Evolutionary conservation across 2,888 invertebrate genomes (phyloP).

Genomic region (Aphodius granarius): DNA sequence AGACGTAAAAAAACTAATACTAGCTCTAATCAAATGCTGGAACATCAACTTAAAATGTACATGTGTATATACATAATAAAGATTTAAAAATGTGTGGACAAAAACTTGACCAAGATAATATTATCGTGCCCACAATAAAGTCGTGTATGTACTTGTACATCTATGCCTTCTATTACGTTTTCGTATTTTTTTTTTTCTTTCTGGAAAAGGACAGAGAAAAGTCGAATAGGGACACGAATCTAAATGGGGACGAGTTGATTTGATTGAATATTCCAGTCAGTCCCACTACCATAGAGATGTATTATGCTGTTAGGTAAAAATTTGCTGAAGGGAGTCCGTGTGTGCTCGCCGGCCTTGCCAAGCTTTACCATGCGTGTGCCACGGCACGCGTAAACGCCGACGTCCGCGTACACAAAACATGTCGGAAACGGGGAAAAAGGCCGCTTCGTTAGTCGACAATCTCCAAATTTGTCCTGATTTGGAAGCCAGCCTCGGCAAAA

Average conservation of each 20-base stretch:
- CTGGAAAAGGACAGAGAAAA: neutral
- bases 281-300: neutral
- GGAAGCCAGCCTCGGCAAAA: neutral
- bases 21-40: neutral
- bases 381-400: conserved; percentile 7
- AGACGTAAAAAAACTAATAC: neutral
- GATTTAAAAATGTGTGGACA: neutral
- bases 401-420: conserved; percentile 16
- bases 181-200: conserved; percentile 1
- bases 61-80: neutral
- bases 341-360: conserved; percentile 21
- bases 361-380: neutral
- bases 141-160: neutral
- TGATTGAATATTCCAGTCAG: conserved; percentile 30
- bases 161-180: neutral
- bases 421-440: conserved; percentile 6
- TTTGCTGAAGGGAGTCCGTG: conserved; percentile 24
- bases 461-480: conserved; percentile 25
- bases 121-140: too few relatives aligned
- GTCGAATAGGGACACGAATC: neutral
- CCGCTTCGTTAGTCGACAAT: conserved; percentile 22
- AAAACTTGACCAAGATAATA: too few relatives aligned
- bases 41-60: neutral
- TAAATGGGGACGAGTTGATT: conserved; percentile 23
- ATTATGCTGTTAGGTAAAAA: neutral